These are phyloP conservation scores for Spongilla lacustris DNA, from an alignment of 37 sponge, comb jelly and placozoan species.

Conservation along the genomic window DNA sequence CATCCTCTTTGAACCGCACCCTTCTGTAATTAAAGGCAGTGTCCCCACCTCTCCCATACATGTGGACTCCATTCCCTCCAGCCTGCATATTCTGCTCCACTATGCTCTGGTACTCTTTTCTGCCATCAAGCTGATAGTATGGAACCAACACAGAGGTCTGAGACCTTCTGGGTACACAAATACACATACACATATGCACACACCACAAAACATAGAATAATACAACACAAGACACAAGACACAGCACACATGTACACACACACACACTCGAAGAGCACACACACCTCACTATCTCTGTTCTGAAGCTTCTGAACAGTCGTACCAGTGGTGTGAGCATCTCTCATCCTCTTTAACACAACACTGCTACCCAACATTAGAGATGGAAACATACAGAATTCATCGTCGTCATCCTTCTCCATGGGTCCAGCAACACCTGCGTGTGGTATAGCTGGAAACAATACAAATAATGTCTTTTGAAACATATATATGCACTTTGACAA, in stretches of 20 bases:
- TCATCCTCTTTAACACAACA: background rate
- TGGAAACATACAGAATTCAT: background rate
- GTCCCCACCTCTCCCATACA: background rate
- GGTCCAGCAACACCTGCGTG: background rate
- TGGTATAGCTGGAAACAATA: too few species aligned
- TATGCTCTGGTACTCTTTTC: background rate
- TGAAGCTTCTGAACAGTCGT: background rate
- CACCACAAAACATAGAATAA: background rate
- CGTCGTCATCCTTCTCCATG: background rate
- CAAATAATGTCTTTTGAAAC: too few species aligned
- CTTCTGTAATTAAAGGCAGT: background rate
- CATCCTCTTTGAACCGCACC: slow-evolving; percentile 43
- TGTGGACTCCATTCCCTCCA: background rate
- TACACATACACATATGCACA: background rate
- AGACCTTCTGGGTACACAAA: too few species aligned
- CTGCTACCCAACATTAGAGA: background rate
- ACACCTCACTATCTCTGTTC: background rate
- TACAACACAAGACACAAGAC: background rate
- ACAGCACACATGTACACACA: background rate
- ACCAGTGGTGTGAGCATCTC: background rate
- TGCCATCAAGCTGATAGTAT: background rate
- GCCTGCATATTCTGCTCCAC: background rate
- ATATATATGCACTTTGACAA: too few species aligned
- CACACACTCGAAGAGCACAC: background rate
- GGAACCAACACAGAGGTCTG: background rate